Evolutionary conservation across 92 coral and sea anemone genomes (phyloP).

Genomic region (Phymanthus crucifer): DNA sequence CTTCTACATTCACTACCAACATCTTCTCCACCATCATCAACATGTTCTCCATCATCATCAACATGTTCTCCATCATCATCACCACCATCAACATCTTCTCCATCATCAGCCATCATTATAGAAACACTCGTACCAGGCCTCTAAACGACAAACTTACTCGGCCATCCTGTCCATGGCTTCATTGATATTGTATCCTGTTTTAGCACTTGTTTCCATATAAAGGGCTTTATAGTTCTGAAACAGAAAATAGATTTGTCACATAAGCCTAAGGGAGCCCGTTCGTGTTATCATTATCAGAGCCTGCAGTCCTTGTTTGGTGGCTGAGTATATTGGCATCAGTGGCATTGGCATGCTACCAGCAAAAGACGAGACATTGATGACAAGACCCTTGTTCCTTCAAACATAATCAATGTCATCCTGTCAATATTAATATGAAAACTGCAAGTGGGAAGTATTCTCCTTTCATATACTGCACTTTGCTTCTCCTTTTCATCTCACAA

Average conservation of each 20-base stretch:
- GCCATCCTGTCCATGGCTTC: constrained; percentile 85
- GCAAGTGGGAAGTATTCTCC: not conserved
- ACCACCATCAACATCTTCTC: no score
- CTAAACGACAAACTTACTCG: constrained; percentile 61
- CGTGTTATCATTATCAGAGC: not conserved
- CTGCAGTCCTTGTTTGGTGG: constrained; percentile 51
- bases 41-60: no score
- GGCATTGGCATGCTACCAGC: constrained; percentile 70
- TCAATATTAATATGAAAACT: not conserved
- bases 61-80: no score
- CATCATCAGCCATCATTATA: no score
- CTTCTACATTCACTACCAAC: no score
- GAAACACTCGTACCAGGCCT: not conserved
- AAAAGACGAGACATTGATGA: constrained; percentile 77
- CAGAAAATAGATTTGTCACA: not conserved
- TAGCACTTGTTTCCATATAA: constrained; percentile 94
- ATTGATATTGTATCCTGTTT: constrained; percentile 78
- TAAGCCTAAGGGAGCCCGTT: not conserved
- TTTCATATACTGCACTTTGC: no score
- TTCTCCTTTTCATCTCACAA: no score
- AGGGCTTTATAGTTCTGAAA: constrained; percentile 80
- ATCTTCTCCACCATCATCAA: no score
- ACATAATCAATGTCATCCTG: not conserved
- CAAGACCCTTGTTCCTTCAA: constrained; percentile 70
- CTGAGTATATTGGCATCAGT: constrained; percentile 62